These are phyloP conservation scores for Atrichornis clamosus DNA, from an alignment of 2,113 vertebrate genomes.

Conservation along the genomic window DNA sequence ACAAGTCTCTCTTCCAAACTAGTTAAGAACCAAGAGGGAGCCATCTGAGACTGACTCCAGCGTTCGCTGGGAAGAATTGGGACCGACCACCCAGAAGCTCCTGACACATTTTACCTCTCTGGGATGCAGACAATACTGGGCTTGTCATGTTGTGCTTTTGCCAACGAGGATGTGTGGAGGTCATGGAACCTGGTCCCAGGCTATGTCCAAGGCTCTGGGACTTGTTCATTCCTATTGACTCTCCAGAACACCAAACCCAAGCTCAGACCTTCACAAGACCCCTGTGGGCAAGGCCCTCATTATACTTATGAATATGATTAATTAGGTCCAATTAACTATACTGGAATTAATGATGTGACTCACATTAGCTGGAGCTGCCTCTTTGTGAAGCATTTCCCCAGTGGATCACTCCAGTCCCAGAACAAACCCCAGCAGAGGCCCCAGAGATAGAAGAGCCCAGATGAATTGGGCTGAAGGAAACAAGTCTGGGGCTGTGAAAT, in stretches of 20 bases:
- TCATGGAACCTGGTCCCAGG: rapidly evolving
- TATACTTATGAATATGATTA: constrained; percentile 28
- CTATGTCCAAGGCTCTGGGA: background rate
- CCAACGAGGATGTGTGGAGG: rapidly evolving
- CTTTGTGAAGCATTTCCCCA: background rate
- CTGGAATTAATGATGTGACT: constrained; percentile 1
- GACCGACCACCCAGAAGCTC: background rate
- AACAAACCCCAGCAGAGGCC: background rate
- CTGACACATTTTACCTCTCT: background rate
- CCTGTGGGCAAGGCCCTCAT: background rate
- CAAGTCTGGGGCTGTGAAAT: rapidly evolving
- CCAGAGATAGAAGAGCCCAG: background rate
- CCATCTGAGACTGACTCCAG: background rate
- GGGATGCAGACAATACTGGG: background rate
- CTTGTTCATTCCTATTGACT: background rate
- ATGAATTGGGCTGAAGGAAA: background rate
- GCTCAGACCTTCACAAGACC: background rate
- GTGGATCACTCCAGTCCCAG: background rate
- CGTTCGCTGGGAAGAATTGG: background rate
- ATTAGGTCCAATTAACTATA: constrained; percentile 24
- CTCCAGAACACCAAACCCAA: background rate
- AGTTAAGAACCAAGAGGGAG: background rate
- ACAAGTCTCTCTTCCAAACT: background rate
- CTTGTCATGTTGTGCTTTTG: background rate
- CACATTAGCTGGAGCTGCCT: background rate